Evolutionary conservation across 2,113 vertebrate species (phyloP), one percentile per base, ranked within the genome.

Genomic region (Calonectris borealis): DNA sequence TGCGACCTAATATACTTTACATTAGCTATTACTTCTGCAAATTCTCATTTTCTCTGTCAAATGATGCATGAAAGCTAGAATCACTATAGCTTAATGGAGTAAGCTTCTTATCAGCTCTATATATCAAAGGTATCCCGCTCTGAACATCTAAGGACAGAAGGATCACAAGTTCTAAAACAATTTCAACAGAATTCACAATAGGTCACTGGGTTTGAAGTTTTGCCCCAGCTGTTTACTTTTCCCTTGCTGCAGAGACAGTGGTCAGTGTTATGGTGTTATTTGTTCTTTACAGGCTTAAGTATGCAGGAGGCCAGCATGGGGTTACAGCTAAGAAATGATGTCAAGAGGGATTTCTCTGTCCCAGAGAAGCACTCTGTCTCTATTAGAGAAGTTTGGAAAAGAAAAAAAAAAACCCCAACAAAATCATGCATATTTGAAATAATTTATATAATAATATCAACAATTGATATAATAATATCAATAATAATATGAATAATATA

Each of bases 11-110:
- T 96, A 81, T 83, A 88, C 90, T 97, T 96, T 96, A 94, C 64
- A 77, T 96, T 96, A 95, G 83, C 95, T 96, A 95, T 96, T 95
- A 94, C 90, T 96, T 96, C 87, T 94, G 88, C 84, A 96, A 92
- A 97, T 97, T 94, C 93, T 97, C 90, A 95, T 98, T 97, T 97
- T 97, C 88, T 95, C 80, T 97, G 72, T 94, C 90, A 98, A 97
- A 98, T 95, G 96, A 96, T 96, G 94, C 94, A 94, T 97, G 94
- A 69, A 97, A 95, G 64, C 92, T 75, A 91, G 90, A 96, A 96
- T 96, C 89, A 81, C 88, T 92, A 81, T 64, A 94, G 84, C 87
- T 96, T 97, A 97, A 96, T 96, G 80, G 95, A 94, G 91, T 88
- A 94, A 96, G 76, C n/a, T 19, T 91, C 64, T 78, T 96, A 97